Base-by-base conservation (phyloP, 2,888 invertebrate species). In the Yponomeuta sedellus region DNA sequence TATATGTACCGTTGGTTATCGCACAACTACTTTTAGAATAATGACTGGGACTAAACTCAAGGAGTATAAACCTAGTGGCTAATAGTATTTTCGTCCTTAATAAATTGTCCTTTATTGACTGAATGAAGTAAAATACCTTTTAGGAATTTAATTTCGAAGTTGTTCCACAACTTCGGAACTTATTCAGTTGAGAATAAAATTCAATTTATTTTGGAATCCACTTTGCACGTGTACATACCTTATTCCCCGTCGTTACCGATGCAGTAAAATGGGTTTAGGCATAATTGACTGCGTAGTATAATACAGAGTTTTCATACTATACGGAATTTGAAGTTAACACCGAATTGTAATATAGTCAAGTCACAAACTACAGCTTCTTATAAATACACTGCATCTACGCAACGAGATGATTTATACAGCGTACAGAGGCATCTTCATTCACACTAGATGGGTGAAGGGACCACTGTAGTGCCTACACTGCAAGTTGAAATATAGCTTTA, bases 241-340 rank as follows among this genome's bases (percentile, higher is more conserved):
- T 19, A 58, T 58, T 19, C n/a, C 58, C 58, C 20, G 22, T 20
- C 22, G 22, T 59, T 59, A 6, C 22, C 8, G 11, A 59, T 59
- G 20, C 22, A 25, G 4, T 12, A 10, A 59, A 83, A 75, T 75
- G 86, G 88, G 82, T 87, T 88, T 86, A 87, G 87, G 84, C 87
- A 85, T 88, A 87, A 87, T 88, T 88, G 85, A 85, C 84, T 73
- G 44, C 12, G 16, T 52, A 16, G 16, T 34, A 6, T 8, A 34
- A 8, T 34, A 6, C 8, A 34, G 34, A 10, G 5, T 34, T 34
- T 6, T 34, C 8, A 34, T 34, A 5, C 34, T 34, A 8, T 34
- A 34, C 34, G 34, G 34, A 34, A 34, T 34, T 34, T 8, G 10
- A 34, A 34, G 34, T 25, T 25, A 25, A 25, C 25, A 25, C 25